Evolutionary conservation across 2,113 vertebrate genomes (phyloP), one percentile per base, ranked within the genome.

Genomic region (Athene cunicularia): DNA sequence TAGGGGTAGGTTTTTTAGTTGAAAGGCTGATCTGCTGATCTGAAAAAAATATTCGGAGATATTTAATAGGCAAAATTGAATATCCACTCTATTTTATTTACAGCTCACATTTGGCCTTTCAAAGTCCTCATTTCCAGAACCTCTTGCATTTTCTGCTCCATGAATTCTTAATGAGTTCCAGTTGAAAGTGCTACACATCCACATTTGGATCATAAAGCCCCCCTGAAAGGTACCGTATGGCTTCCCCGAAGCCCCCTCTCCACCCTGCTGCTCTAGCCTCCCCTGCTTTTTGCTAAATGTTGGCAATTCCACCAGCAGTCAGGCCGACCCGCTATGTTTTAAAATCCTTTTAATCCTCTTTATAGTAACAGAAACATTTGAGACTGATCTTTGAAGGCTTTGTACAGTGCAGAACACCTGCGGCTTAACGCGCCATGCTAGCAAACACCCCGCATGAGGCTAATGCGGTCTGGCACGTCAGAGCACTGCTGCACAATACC

Each of bases 91-190:
- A 73, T 89, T 97, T 98, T 98, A 97, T 97, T 98, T 97, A 97
- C 95, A 93, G 96, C 95, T 95, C 95, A 97, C 86, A 91, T 96
- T 97, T 97, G 96, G 95, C 87, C 91, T 97, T 96, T 97, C 92
- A 98, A 98, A 98, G 73, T 91, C 86, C 86, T 95, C 56, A 67
- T 97, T 98, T 98, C 97, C 95, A 98, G 96, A 97, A 96, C 32
- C 17, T 95, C 91, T 96, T 15, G 28, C 91, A 97, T 98, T 98
- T 98, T 98, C 97, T 98, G 97, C 97, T 88, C 92, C 97, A 98
- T 98, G 97, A 98, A 98, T 97, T 97, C 97, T 96, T 98, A 98
- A 98, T 96, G 95, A 97, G 95, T 98, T 98, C 97, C 96, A 97
- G 96, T 98, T 97, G 97, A 97, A 98, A 97, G 95, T 95, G 90